Conservation (phyloP, 2,113 vertebrate genomes). For the Stictonetta naevosa region DNA sequence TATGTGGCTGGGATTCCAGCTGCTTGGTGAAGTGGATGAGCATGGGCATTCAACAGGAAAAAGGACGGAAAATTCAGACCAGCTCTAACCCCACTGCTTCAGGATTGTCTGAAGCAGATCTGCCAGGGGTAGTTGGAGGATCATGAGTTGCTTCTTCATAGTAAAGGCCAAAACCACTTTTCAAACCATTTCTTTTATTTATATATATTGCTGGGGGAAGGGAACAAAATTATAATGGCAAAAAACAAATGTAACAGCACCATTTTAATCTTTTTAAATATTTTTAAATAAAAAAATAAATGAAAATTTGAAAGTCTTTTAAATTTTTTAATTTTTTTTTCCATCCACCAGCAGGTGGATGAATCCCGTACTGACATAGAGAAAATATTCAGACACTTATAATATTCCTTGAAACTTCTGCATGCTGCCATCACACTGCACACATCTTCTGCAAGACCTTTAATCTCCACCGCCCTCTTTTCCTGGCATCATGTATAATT, state of each 20-base stretch:
- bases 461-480: not conserved
- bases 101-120: not conserved
- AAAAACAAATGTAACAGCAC: accelerated
- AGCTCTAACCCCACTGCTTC: not conserved
- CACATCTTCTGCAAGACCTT: not conserved
- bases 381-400: not conserved
- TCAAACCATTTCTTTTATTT: not conserved
- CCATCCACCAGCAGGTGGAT: not conserved
- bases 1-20: not conserved
- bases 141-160: not conserved
- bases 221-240: not conserved
- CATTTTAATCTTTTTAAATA: not conserved
- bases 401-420: not conserved
- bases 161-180: not conserved
- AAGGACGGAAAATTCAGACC: not conserved
- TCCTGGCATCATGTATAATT: not conserved
- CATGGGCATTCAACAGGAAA: not conserved
- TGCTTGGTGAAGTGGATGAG: not conserved
- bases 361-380: not conserved
- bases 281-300: too few species aligned
- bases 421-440: not conserved
- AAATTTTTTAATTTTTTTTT: too few species aligned
- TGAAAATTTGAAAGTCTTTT: too few species aligned
- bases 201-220: not conserved
- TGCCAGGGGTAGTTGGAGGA: not conserved